Percentiles rank a stretch among this genome's conserved stretches.
These are phyloP conservation scores for Eilema griseolum DNA, from an alignment of 2,888 invertebrate species.

Conservation along the genomic window DNA sequence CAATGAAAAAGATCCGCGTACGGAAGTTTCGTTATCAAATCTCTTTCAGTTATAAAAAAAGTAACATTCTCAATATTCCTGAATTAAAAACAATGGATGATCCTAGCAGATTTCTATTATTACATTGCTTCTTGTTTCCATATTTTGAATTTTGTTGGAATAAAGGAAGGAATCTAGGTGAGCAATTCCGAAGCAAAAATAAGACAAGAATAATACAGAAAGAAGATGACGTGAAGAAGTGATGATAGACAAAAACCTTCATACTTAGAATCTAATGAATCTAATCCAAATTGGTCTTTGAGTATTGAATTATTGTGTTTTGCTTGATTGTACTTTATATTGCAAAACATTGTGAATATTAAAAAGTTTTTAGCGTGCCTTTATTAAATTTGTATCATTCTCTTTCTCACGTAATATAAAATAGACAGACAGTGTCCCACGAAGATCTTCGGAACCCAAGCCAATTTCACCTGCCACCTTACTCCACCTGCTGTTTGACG, in stretches of 20 bases:
- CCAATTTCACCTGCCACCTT: not conserved
- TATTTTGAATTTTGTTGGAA: constrained; percentile 6
- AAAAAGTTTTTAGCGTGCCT: not conserved
- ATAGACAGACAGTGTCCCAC: not conserved
- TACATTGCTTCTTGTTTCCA: constrained; percentile 10
- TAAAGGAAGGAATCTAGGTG: not conserved
- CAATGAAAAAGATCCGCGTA: not conserved
- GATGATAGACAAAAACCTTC: not conserved
- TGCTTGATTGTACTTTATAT: not conserved
- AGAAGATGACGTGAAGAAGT: too few relatives aligned
- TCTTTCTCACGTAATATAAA: not conserved
- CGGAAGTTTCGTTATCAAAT: constrained; percentile 3
- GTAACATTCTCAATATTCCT: constrained; percentile 1
- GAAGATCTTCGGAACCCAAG: not conserved
- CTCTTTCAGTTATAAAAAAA: constrained; percentile 5
- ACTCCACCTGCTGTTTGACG: not conserved
- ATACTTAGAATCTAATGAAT: not conserved
- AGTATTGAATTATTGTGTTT: not conserved
- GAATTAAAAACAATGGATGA: not conserved
- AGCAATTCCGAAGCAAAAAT: not conserved
- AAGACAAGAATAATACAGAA: too few relatives aligned
- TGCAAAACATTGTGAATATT: not conserved
- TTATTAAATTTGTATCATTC: not conserved
- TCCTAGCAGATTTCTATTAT: constrained; percentile 2
- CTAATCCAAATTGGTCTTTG: not conserved